These are phyloP conservation scores for Cranoglanis bouderius DNA, from an alignment of 2,113 vertebrate genomes.

Conservation along the genomic window DNA sequence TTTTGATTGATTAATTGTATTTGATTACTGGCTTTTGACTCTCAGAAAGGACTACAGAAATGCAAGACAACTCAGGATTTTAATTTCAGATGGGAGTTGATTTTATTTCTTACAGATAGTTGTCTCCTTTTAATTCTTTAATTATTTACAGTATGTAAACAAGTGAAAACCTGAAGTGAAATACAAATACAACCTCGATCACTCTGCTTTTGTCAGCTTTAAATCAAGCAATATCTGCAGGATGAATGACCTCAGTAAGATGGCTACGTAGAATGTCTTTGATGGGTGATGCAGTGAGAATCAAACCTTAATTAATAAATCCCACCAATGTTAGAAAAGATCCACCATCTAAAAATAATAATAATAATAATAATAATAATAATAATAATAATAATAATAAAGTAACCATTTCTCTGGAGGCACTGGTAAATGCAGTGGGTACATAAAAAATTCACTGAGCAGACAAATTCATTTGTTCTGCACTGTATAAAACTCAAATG, in stretches of 20 bases:
- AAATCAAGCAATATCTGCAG: conserved; percentile 50
- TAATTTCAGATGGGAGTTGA: conserved; percentile 4
- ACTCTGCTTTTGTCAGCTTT: conserved; percentile 60
- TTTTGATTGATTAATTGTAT: too few relatives aligned
- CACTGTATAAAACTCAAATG: conserved; percentile 47
- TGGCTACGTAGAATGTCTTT: conserved; percentile 16
- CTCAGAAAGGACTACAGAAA: not conserved
- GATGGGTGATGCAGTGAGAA: conserved; percentile 33
- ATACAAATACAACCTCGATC: conserved; percentile 67
- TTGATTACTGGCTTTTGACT: not conserved
- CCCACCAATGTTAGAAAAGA: conserved; percentile 28
- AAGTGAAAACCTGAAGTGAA: conserved; percentile 64
- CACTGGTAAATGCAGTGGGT: conserved; percentile 39
- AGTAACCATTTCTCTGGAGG: conserved; percentile 26
- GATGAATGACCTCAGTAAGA: conserved; percentile 60
- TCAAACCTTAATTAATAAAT: conserved; percentile 18
- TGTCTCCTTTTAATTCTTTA: conserved; percentile 65
- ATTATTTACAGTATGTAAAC: conserved; percentile 80
- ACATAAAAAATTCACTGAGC: conserved; percentile 22
- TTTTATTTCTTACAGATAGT: conserved; percentile 51
- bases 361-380: too few relatives aligned
- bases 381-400: not conserved
- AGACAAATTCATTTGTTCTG: conserved; percentile 26
- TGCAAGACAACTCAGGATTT: not conserved
- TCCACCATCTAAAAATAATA: not conserved